Conservation (phyloP, 1,140 invertebrate genomes). For the Drusus annulatus region DNA sequence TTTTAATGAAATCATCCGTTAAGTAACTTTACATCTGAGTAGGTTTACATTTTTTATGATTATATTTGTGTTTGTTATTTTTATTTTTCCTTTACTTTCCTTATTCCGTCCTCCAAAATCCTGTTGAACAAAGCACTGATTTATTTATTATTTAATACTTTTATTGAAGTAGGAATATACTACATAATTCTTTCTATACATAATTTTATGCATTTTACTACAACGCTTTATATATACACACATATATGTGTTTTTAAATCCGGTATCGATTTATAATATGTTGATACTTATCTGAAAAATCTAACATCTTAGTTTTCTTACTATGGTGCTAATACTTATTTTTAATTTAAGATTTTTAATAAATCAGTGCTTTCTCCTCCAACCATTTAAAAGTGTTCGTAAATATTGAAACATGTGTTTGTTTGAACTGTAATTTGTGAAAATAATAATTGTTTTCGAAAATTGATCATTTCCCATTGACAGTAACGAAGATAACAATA, state of each 20-base stretch:
- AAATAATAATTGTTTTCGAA: background rate
- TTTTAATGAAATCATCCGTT: no score
- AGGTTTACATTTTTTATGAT: background rate
- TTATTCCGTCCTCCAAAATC: no score
- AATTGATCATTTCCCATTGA: no score
- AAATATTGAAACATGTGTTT: slow-evolving; percentile 2
- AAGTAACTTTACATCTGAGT: no score
- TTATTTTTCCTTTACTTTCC: no score
- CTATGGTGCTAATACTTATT: background rate
- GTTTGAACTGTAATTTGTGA: background rate
- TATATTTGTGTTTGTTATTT: background rate
- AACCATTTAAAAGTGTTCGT: background rate
- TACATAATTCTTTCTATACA: background rate
- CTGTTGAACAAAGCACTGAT: background rate
- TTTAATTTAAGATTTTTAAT: background rate
- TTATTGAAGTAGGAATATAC: background rate
- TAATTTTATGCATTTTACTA: background rate
- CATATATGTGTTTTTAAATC: background rate
- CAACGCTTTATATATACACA: background rate
- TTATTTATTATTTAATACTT: background rate
- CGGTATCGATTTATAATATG: background rate
- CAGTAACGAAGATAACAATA: no score
- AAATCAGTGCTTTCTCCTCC: background rate
- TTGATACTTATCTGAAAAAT: background rate
- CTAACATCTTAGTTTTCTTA: background rate